phyloP scores from a whole-genome alignment of 2,888 invertebrate genomes.

The Baronia brevicornis region DNA sequence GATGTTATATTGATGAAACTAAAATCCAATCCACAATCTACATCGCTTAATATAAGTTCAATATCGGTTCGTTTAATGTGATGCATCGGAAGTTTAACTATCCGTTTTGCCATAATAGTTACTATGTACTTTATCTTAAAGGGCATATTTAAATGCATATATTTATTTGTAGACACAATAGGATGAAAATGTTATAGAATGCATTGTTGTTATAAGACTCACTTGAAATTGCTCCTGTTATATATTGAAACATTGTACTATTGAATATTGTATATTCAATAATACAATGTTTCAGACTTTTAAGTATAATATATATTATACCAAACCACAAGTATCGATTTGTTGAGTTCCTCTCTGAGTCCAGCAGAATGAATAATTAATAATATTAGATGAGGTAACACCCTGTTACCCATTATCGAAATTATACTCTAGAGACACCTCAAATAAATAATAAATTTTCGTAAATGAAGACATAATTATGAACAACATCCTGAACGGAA shows the following conservation, averaged over 20 bases:
- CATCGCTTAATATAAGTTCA: conserved; percentile 47
- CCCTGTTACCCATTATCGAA: too few species aligned
- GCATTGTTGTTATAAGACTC: conserved; percentile 22
- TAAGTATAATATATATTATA: conserved; percentile 1
- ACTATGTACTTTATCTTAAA: conserved; percentile 26
- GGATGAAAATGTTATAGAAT: conserved; percentile 30
- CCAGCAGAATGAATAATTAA: too few species aligned
- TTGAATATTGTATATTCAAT: too few species aligned
- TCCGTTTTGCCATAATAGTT: conserved; percentile 30
- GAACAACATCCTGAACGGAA: too few species aligned
- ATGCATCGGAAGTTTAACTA: conserved; percentile 44
- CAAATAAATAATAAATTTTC: too few species aligned
- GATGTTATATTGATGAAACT: conserved; percentile 44
- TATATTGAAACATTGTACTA: too few species aligned
- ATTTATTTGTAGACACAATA: conserved; percentile 12
- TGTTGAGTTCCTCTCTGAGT: too few species aligned
- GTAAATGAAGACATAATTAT: too few species aligned
- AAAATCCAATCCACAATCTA: conserved; percentile 55
- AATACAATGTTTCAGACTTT: conserved; percentile 6
- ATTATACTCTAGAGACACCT: too few species aligned
- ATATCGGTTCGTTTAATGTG: conserved; percentile 41
- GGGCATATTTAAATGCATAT: conserved; percentile 24
- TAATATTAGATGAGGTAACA: too few species aligned
- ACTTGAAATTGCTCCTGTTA: conserved; percentile 13
- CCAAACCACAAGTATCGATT: too few species aligned